These are phyloP conservation scores for Diplolepis rosae DNA, from an alignment of 2,888 invertebrate species.

Conservation along the genomic window DNA sequence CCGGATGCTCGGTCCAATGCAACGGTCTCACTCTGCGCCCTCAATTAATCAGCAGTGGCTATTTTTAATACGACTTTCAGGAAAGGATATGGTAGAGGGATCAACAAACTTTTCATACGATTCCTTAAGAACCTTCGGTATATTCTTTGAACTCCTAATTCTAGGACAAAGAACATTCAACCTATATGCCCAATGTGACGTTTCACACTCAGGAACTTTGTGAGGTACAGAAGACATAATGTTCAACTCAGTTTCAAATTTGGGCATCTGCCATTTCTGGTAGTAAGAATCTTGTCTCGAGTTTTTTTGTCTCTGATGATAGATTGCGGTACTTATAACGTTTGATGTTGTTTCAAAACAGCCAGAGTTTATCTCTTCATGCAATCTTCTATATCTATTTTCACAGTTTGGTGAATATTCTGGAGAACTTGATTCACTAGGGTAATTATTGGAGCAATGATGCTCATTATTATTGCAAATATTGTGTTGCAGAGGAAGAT, in stretches of 20 bases:
- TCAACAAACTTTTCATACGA: slow-evolving; percentile 17
- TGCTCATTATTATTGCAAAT: slow-evolving; percentile 66
- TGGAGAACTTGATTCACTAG: slow-evolving; percentile 70
- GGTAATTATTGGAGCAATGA: slow-evolving; percentile 68
- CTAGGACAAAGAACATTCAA: slow-evolving; percentile 79
- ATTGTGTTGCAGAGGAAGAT: slow-evolving; percentile 53
- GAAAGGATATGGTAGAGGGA: slow-evolving; percentile 48
- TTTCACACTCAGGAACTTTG: slow-evolving; percentile 72
- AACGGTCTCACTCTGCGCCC: slow-evolving; percentile 57
- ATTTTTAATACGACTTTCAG: slow-evolving; percentile 44
- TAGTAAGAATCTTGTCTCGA: slow-evolving; percentile 56
- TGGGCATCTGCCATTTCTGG: slow-evolving; percentile 61
- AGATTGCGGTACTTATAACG: too few relatives aligned
- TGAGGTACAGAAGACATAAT: slow-evolving; percentile 78
- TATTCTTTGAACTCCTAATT: slow-evolving; percentile 78
- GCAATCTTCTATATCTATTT: slow-evolving; percentile 77
- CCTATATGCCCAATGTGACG: slow-evolving; percentile 71
- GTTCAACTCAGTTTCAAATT: slow-evolving; percentile 66
- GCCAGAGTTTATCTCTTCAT: slow-evolving; percentile 33
- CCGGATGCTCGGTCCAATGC: slow-evolving; percentile 62
- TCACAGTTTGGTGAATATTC: slow-evolving; percentile 77
- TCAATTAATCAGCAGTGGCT: slow-evolving; percentile 56
- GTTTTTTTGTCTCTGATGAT: slow-evolving; percentile 30
- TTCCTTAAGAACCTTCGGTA: slow-evolving; percentile 59
- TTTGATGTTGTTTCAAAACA: too few relatives aligned